phyloP scores from a whole-genome alignment of 2,888 invertebrate genomes.

The Apotomis capreana region DNA sequence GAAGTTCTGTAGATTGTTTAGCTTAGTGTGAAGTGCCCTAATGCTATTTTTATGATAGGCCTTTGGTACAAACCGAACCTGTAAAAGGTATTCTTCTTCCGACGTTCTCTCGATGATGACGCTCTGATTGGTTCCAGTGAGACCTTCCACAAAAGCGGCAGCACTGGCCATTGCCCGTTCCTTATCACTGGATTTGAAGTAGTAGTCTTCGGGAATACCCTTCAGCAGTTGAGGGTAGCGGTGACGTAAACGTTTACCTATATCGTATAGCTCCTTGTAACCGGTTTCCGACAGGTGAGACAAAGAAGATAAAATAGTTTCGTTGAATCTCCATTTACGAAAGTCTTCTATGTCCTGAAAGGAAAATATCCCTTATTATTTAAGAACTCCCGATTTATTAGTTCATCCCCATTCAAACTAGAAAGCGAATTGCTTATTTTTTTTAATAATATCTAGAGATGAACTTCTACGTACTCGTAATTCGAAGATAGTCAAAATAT shows the following conservation, averaged over 20 bases:
- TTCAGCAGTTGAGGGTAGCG: constrained; percentile 57
- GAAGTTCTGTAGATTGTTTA: no score
- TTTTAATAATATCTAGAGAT: no score
- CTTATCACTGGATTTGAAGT: constrained; percentile 81
- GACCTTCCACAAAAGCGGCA: constrained; percentile 79
- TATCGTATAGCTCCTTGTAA: constrained; percentile 82
- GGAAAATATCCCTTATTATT: neutral
- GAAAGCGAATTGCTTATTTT: no score
- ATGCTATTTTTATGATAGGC: no score
- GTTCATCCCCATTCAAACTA: no score
- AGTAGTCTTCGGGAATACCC: constrained; percentile 61
- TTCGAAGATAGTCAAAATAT: no score
- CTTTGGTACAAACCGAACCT: constrained; percentile 34
- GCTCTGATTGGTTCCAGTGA: constrained; percentile 28
- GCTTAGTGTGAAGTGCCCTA: no score
- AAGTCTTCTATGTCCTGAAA: constrained; percentile 82
- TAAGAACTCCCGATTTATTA: no score
- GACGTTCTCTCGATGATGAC: constrained; percentile 44
- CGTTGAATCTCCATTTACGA: constrained; percentile 84
- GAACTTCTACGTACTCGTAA: no score
- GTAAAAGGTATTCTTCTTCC: constrained; percentile 44
- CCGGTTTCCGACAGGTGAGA: constrained; percentile 75
- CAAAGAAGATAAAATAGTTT: constrained; percentile 75
- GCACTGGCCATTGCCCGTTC: constrained; percentile 80
- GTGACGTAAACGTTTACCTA: constrained; percentile 59